These are phyloP conservation scores for Idris sp. DNA, from an alignment of 1,140 invertebrate species.

Conservation along the genomic window DNA sequence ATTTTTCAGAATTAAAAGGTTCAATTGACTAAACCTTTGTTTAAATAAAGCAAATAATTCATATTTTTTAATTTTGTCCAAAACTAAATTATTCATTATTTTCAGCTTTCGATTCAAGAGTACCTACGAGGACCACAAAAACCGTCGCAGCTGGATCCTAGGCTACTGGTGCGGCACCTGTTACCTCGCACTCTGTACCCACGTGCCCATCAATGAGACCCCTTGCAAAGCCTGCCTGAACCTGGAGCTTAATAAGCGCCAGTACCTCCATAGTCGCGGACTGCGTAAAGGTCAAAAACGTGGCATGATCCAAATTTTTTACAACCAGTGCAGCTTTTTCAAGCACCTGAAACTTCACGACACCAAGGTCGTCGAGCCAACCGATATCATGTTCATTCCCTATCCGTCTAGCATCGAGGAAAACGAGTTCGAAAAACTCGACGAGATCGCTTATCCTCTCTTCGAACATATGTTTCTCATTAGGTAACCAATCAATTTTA, in stretches of 20 bases:
- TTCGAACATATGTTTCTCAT: constrained; percentile 71
- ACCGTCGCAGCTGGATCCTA: constrained; percentile 69
- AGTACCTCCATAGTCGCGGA: constrained; percentile 60
- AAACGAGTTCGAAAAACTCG: constrained; percentile 62
- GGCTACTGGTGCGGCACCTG: constrained; percentile 71
- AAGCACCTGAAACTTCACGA: constrained; percentile 67
- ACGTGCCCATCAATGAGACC: constrained; percentile 24
- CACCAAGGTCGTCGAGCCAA: constrained; percentile 59
- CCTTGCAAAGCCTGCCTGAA: constrained; percentile 51
- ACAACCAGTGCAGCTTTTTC: constrained; percentile 74
- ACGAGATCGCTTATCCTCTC: constrained; percentile 65
- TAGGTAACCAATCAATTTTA: no score
- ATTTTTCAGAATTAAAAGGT: no score
- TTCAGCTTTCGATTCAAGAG: constrained; percentile 67
- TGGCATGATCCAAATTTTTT: constrained; percentile 68
- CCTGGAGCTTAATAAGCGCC: constrained; percentile 57
- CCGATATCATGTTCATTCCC: constrained; percentile 73
- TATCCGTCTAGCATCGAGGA: constrained; percentile 59
- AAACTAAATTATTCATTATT: no score
- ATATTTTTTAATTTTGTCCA: no score
- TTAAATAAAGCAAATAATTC: no score
- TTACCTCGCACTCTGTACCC: constrained; percentile 62
- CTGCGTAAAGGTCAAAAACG: constrained; percentile 56
- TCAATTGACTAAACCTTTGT: no score
- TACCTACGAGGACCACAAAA: constrained; percentile 67